Base-by-base conservation (phyloP, 1,140 invertebrate species). In the Marisa cornuarietis region DNA sequence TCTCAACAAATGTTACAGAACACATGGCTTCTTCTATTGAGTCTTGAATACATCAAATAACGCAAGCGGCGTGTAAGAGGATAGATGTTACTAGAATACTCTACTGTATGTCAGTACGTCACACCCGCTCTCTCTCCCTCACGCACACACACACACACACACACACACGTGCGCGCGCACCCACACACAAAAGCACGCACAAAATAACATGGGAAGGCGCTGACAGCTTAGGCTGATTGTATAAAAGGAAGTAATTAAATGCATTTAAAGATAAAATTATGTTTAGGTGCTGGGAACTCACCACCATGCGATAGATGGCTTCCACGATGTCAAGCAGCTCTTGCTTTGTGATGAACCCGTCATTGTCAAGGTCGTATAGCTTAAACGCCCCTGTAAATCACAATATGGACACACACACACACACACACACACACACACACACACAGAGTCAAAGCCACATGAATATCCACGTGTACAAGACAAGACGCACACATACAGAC, bases 321-420 rank as follows among this genome's bases (percentile, higher is more conserved):
- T 91, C 90, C 10, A 93, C 91, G 76, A 92, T 92, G 78, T 92
- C 90, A n/a, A 91, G 75, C 82, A 92, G 89, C 80, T 92, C 91
- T 51, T 87, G 88, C 75, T 89, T 87, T 13, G 92, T 92, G 42
- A 93, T 92, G 84, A 87, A 92, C 8, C 92, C 92, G 83, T 93
- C 92, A 80, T 90, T 92, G 86, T 93, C 92, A n/a, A 93, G 88
- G 81, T 93, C 92, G 83, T 93, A 93, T 69, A 93, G 82, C 26
- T 87, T 89, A 82, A 93, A 93, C 51, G 92, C 92, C 92, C 92
- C 92, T 92, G 84, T 61, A 87, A 85, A 62, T 77, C 31, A 66
- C 4, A 24, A 78, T 7, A 73, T 26, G 16, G 10, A 49, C 26
- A 49, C 10, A 72, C 26, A 22, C 13, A 49, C 71, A 72, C 42